These are phyloP conservation scores for Diloba caeruleocephala DNA, from an alignment of 2,888 invertebrate species.

Conservation along the genomic window DNA sequence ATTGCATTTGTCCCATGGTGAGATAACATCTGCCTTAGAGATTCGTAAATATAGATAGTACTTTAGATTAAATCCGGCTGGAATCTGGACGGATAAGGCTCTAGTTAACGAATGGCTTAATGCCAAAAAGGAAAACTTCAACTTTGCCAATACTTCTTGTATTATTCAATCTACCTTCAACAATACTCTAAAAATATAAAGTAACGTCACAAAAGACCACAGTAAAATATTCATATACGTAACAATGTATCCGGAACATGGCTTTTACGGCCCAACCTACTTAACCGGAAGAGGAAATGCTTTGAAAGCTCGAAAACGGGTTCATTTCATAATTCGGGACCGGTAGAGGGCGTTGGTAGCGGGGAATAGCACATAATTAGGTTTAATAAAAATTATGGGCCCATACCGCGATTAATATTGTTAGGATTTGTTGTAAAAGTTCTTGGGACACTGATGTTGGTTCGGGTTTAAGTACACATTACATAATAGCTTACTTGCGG, in stretches of 20 bases:
- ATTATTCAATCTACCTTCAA: constrained; percentile 4
- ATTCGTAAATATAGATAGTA: too few relatives aligned
- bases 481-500: constrained; percentile 18
- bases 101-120: constrained; percentile 27
- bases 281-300: constrained; percentile 48
- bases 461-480: constrained; percentile 11
- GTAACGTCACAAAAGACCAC: constrained; percentile 23
- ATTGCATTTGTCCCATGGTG: too few relatives aligned
- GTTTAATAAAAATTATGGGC: constrained; percentile 38
- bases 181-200: too few relatives aligned
- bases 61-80: not conserved
- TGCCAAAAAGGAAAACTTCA: constrained; percentile 31
- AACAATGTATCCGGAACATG: constrained; percentile 28
- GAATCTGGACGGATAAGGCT: constrained; percentile 30
- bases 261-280: constrained; percentile 41
- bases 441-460: not conserved
- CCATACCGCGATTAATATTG: constrained; percentile 10
- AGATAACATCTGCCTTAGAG: too few relatives aligned
- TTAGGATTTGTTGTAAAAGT: constrained; percentile 35
- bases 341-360: constrained; percentile 14
- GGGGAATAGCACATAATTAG: constrained; percentile 36
- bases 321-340: constrained; percentile 53
- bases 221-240: constrained; percentile 27
- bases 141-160: constrained; percentile 27
- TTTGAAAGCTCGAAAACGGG: constrained; percentile 42